These are phyloP conservation scores for Nothobranchius kuhntae DNA, from an alignment of 2,113 vertebrate genomes.

Conservation along the genomic window DNA sequence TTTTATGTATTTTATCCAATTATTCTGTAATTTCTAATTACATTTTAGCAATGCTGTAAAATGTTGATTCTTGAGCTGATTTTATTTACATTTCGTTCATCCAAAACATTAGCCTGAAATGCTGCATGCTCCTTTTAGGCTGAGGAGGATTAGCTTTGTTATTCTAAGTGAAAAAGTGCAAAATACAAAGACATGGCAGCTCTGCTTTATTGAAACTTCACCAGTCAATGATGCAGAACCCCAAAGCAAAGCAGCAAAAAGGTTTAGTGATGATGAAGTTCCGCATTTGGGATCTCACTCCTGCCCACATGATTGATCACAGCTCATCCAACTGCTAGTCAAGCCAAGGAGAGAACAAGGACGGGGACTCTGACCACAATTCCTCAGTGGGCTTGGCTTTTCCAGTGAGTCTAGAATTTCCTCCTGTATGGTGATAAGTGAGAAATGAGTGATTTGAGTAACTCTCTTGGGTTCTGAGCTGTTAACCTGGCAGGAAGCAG, in stretches of 20 bases:
- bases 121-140: no score
- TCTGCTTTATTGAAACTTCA: no score
- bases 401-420: neutral
- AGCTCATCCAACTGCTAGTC: constrained; percentile 28
- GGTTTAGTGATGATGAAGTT: constrained; percentile 2
- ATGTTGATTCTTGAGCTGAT: no score
- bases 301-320: constrained; percentile 16
- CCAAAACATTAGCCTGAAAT: no score
- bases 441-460: constrained; percentile 12
- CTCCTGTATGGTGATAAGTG: constrained; percentile 1
- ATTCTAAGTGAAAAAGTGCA: no score
- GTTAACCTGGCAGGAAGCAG: constrained; percentile 29
- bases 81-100: no score
- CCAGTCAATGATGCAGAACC: neutral
- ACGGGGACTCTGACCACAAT: constrained; percentile 10
- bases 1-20: no score
- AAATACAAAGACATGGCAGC: no score
- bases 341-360: constrained; percentile 33
- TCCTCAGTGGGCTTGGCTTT: constrained; percentile 7
- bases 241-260: constrained; percentile 9
- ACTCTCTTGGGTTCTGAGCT: constrained; percentile 9
- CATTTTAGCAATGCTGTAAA: no score
- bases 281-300: constrained; percentile 18
- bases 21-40: no score
- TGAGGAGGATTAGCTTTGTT: no score